Percentiles rank a stretch among this genome's conserved stretches.
phyloP scores from a whole-genome alignment of 2,113 vertebrate species.

The Potamarius usumacintae region DNA sequence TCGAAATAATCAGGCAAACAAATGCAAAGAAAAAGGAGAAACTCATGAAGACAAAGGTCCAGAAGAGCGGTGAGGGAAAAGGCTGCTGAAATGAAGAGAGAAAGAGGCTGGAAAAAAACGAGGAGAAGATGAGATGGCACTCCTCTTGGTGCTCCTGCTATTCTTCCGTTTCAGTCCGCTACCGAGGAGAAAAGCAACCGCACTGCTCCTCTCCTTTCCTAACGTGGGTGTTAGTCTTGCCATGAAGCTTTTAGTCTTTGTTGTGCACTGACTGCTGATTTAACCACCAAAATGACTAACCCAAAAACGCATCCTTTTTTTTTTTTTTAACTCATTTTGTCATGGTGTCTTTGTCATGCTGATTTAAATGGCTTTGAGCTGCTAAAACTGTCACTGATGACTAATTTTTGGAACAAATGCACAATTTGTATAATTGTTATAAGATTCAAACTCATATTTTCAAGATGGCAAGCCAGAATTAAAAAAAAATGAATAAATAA shows the following conservation, averaged over 20 bases:
- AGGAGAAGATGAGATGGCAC: conserved; percentile 20
- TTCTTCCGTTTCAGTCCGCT: conserved; percentile 7
- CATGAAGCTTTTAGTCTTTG: conserved; percentile 17
- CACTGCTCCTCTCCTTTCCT: conserved; percentile 13
- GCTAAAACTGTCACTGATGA: not conserved
- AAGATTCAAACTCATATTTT: not conserved
- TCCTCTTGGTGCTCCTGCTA: not conserved
- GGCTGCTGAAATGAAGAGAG: conserved; percentile 73
- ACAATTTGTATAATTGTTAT: not conserved
- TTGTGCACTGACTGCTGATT: conserved; percentile 26
- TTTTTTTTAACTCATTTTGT: not conserved
- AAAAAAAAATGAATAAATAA: not conserved
- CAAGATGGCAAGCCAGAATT: not conserved
- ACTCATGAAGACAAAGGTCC: conserved; percentile 76
- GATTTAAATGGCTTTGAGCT: conserved; percentile 8
- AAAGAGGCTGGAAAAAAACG: conserved; percentile 34
- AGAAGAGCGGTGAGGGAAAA: conserved; percentile 67
- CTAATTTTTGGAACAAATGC: not conserved
- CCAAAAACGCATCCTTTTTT: not conserved
- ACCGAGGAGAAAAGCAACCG: conserved; percentile 2
- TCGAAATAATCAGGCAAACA: conserved; percentile 71
- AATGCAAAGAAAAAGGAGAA: conserved; percentile 68
- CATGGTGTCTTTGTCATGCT: conserved; percentile 10
- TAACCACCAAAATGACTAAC: conserved; percentile 24
- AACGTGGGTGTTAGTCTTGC: conserved; percentile 13